These are phyloP conservation scores for Enteromius argenteus DNA, from an alignment of 2,797 vertebrate genomes.

Conservation along the genomic window DNA sequence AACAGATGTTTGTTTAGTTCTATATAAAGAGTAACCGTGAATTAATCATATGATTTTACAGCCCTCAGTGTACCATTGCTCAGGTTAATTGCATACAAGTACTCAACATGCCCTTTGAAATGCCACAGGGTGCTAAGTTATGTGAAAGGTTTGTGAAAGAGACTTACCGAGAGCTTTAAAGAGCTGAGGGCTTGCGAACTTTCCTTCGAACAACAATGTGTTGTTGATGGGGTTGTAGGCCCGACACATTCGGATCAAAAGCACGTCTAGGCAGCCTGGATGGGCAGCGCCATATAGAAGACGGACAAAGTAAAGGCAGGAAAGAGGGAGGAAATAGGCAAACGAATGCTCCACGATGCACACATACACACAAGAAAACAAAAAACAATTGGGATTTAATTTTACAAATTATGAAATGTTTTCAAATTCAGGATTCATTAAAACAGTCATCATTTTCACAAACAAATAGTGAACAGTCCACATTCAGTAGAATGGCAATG, in stretches of 20 bases:
- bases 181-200: slow-evolving; percentile 84
- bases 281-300: slow-evolving; percentile 53
- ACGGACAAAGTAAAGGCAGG: slow-evolving; percentile 7
- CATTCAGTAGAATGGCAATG: slow-evolving; percentile 13
- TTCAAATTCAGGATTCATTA: slow-evolving; percentile 23
- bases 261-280: slow-evolving; percentile 89
- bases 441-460: slow-evolving; percentile 42
- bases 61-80: not conserved
- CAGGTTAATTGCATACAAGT: slow-evolving; percentile 18
- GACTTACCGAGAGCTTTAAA: slow-evolving; percentile 91
- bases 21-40: not conserved
- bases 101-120: slow-evolving; percentile 11
- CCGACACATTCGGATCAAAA: slow-evolving; percentile 89
- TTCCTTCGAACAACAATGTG: slow-evolving; percentile 89
- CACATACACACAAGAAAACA: slow-evolving; percentile 22
- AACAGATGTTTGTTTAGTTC: slow-evolving; percentile 22
- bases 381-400: slow-evolving; percentile 24
- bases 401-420: slow-evolving; percentile 14
- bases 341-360: slow-evolving; percentile 14
- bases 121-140: not conserved
- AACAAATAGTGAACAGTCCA: not conserved
- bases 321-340: slow-evolving; percentile 18
- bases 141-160: not conserved
- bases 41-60: slow-evolving; percentile 3
- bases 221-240: slow-evolving; percentile 90